These are phyloP conservation scores for Montipora capitata DNA, from an alignment of 92 coral and sea anemone species.

Conservation along the genomic window DNA sequence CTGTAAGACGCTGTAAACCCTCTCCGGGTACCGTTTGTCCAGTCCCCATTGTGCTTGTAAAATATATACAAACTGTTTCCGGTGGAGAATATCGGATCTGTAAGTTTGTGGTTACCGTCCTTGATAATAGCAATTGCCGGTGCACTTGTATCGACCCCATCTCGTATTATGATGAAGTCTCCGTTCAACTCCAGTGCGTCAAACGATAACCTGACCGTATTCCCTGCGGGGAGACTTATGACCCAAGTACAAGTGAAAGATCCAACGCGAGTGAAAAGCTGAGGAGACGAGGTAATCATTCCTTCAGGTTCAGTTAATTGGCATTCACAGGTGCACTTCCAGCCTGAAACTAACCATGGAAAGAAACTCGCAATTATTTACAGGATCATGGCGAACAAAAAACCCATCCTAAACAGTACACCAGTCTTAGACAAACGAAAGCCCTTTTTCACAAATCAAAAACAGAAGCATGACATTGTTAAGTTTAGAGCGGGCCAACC, in stretches of 20 bases:
- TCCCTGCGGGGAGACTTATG: slow-evolving; percentile 68
- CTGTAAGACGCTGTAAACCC: slow-evolving; percentile 92
- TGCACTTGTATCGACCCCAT: slow-evolving; percentile 90
- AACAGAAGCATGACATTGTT: no score
- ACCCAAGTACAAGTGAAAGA: slow-evolving; percentile 87
- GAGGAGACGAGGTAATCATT: slow-evolving; percentile 93
- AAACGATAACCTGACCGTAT: slow-evolving; percentile 90
- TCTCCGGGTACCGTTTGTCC: slow-evolving; percentile 85
- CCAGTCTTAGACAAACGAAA: no score
- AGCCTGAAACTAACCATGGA: slow-evolving; percentile 1
- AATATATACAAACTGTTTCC: slow-evolving; percentile 80
- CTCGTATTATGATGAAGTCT: slow-evolving; percentile 83
- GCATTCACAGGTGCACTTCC: slow-evolving; percentile 91
- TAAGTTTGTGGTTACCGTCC: slow-evolving; percentile 48
- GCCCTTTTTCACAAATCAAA: no score
- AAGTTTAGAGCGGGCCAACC: no score
- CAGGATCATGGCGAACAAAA: background rate
- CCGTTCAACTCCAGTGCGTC: slow-evolving; percentile 88
- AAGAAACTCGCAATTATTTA: background rate
- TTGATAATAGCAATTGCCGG: slow-evolving; percentile 78
- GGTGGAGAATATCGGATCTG: slow-evolving; percentile 66
- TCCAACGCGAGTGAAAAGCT: slow-evolving; percentile 73
- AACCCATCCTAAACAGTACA: no score
- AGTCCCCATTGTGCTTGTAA: slow-evolving; percentile 84
- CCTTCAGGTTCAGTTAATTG: slow-evolving; percentile 83